A percentile compares a stretch with the other conserved stretches of the same genome.
phyloP scores from a whole-genome alignment of 2,113 vertebrate species.

The Vombatus ursinus region DNA sequence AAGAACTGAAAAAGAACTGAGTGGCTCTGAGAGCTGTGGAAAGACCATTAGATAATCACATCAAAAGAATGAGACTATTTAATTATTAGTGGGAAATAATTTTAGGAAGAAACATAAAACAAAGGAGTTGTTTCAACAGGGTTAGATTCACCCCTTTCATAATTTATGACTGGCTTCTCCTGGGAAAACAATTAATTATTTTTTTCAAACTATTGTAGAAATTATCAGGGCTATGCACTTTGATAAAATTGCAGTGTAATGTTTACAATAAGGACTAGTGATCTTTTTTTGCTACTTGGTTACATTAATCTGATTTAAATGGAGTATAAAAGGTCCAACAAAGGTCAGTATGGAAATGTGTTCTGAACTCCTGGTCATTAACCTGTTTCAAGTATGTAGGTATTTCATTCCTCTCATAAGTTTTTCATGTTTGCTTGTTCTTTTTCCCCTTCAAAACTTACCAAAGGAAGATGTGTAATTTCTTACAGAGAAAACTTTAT shows the following conservation, averaged over 20 bases:
- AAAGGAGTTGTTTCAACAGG: conserved; percentile 14
- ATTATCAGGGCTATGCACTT: conserved; percentile 52
- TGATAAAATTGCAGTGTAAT: conserved; percentile 51
- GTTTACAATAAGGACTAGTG: conserved; percentile 49
- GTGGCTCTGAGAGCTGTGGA: background rate
- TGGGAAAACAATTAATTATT: conserved; percentile 60
- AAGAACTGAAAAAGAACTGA: conserved; percentile 26
- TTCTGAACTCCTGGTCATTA: background rate
- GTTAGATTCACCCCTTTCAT: conserved; percentile 11
- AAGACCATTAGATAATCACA: conserved; percentile 15
- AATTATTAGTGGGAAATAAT: conserved; percentile 20
- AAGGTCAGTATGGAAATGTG: background rate
- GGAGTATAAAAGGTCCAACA: conserved; percentile 1
- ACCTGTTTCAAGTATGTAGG: too few relatives aligned
- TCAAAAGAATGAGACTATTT: conserved; percentile 14
- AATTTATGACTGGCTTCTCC: conserved; percentile 51
- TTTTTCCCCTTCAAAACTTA: too few relatives aligned
- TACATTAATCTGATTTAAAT: conserved; percentile 50
- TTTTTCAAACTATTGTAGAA: conserved; percentile 35
- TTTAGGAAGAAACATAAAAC: conserved; percentile 42
- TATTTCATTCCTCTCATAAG: too few relatives aligned
- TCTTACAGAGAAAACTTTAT: too few relatives aligned
- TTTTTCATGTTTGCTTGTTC: too few relatives aligned
- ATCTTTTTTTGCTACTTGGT: conserved; percentile 35
- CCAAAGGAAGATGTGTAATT: too few relatives aligned